These are phyloP conservation scores for Cremastinae sp. DNA, from an alignment of 2,888 invertebrate species.

Conservation along the genomic window DNA sequence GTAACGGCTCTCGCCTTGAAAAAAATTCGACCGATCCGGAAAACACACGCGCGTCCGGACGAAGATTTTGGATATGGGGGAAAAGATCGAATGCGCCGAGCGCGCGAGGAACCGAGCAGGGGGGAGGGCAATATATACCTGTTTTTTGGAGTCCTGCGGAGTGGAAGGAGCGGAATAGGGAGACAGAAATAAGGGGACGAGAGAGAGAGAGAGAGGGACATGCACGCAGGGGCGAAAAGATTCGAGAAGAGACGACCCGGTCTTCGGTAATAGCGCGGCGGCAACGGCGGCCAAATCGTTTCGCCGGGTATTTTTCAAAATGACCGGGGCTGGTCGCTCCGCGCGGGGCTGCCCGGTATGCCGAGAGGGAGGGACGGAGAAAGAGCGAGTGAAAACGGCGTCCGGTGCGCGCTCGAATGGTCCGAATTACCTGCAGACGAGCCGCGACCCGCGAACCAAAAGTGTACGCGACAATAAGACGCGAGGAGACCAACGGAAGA, in stretches of 20 bases:
- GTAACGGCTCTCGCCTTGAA: too few species aligned
- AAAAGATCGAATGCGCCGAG: constrained; percentile 30
- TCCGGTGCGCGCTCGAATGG: constrained; percentile 58
- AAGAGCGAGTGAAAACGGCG: constrained; percentile 8
- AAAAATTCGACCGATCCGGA: too few species aligned
- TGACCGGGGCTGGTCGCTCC: constrained; percentile 70
- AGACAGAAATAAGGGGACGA: constrained; percentile 39
- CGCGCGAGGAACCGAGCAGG: not conserved
- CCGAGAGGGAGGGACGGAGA: constrained; percentile 46
- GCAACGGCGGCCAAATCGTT: constrained; percentile 70
- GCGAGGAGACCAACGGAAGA: constrained; percentile 18
- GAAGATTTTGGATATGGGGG: not conserved
- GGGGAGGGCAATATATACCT: constrained; percentile 13
- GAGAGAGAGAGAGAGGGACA: constrained; percentile 38
- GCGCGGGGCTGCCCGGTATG: constrained; percentile 66
- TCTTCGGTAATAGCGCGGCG: constrained; percentile 68
- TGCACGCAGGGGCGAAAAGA: constrained; percentile 39
- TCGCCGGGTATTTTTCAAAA: constrained; percentile 75
- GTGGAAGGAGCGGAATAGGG: constrained; percentile 14
- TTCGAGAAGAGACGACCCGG: constrained; percentile 61
- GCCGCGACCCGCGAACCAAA: constrained; percentile 53
- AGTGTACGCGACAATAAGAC: constrained; percentile 33
- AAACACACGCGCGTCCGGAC: too few species aligned
- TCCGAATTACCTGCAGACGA: constrained; percentile 72
- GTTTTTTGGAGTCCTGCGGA: constrained; percentile 8